Evolutionary conservation across 2,113 vertebrate species (phyloP).

Genomic region (Rhipidura dahli): DNA sequence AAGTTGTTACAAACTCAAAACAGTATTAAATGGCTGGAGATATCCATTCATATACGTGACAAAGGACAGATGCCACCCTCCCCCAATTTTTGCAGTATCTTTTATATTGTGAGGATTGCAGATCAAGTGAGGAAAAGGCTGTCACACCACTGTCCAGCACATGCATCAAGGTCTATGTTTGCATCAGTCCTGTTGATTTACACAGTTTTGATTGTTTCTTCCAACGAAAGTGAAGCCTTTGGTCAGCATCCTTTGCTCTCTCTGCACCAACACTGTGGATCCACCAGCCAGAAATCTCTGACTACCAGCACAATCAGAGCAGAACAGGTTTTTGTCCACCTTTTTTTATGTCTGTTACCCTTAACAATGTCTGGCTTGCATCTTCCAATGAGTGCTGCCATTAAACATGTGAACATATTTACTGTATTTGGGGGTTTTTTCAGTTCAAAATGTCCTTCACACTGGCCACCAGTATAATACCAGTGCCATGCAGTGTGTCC

Average conservation of each 20-base stretch:
- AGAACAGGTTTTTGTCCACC: background rate
- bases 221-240: background rate
- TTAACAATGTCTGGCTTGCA: background rate
- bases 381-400: background rate
- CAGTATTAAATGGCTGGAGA: background rate
- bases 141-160: background rate
- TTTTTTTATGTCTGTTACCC: background rate
- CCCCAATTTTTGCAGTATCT: background rate
- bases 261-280: background rate
- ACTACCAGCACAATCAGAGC: background rate
- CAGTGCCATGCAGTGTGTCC: background rate
- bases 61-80: background rate
- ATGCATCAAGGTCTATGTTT: background rate
- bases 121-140: background rate
- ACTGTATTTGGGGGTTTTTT: background rate
- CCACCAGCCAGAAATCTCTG: background rate
- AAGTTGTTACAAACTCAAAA: background rate
- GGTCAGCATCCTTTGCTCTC: background rate
- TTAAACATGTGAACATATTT: background rate
- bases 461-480: background rate
- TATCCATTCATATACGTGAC: background rate
- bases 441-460: background rate
- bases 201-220: background rate
- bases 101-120: background rate
- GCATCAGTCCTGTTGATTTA: background rate